A percentile compares a stretch with the other conserved stretches of the same genome.
phyloP scores from a whole-genome alignment of 2,888 invertebrate genomes.

The Sipha maydis region DNA sequence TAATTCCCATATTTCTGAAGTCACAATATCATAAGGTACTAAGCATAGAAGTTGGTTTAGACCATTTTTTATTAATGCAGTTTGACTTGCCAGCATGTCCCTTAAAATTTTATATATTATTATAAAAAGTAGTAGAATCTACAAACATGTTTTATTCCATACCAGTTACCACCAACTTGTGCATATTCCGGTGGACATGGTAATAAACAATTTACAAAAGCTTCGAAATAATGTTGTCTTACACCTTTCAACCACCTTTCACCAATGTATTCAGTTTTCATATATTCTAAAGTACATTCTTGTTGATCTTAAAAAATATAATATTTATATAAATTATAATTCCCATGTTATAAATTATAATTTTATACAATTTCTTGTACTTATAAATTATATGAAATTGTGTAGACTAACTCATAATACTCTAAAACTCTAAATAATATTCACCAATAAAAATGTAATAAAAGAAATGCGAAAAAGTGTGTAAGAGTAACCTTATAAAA shows the following conservation, averaged over 20 bases:
- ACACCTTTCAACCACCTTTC: slow-evolving; percentile 86
- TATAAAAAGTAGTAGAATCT: neutral
- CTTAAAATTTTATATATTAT: slow-evolving; percentile 67
- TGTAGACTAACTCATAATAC: too few relatives aligned
- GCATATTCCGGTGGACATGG: slow-evolving; percentile 97
- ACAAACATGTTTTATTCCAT: slow-evolving; percentile 62
- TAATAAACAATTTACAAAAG: slow-evolving; percentile 91
- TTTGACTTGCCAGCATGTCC: slow-evolving; percentile 87
- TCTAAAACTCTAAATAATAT: too few relatives aligned
- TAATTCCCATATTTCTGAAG: slow-evolving; percentile 95
- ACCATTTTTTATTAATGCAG: slow-evolving; percentile 94
- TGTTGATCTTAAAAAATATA: slow-evolving; percentile 65
- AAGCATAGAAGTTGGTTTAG: slow-evolving; percentile 92
- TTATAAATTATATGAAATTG: neutral
- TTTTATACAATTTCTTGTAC: neutral
- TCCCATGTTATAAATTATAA: neutral
- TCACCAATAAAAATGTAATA: too few relatives aligned
- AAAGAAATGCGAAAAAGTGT: too few relatives aligned
- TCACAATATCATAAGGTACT: slow-evolving; percentile 97
- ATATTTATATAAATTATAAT: too few relatives aligned
- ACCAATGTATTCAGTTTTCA: slow-evolving; percentile 92
- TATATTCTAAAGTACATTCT: slow-evolving; percentile 88
- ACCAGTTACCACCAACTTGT: slow-evolving; percentile 95
- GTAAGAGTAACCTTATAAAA: too few relatives aligned
- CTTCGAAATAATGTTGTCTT: slow-evolving; percentile 84